Conservation (phyloP, 1,140 invertebrate genomes). For the Zaprionus camerounensis region DNA sequence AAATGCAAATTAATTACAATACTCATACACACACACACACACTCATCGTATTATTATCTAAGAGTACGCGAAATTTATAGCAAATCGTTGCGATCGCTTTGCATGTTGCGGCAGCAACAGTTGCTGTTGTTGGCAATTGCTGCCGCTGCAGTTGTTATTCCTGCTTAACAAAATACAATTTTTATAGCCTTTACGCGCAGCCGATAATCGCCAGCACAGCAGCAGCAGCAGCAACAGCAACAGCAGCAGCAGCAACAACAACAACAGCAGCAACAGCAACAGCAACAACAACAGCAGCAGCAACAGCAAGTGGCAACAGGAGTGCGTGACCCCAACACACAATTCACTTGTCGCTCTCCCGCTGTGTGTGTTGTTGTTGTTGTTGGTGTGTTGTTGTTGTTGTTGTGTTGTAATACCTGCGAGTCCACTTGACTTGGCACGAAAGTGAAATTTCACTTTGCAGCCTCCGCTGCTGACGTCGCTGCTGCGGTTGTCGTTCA, state of each 20-base stretch:
- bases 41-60: conserved; percentile 1
- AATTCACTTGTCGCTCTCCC: conserved; percentile 32
- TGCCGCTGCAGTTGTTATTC: conserved; percentile 38
- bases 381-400: conserved; percentile 14
- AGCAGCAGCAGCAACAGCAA: conserved; percentile 35
- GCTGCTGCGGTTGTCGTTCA: conserved; percentile 35
- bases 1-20: conserved; percentile 72
- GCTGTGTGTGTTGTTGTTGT: conserved; percentile 6
- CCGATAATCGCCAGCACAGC: conserved; percentile 49
- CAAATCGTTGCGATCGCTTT: conserved; percentile 21
- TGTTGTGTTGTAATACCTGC: conserved; percentile 36
- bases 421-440: conserved; percentile 62
- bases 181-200: conserved; percentile 66
- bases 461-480: conserved; percentile 34
- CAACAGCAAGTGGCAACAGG: conserved; percentile 44
- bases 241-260: conserved; percentile 37
- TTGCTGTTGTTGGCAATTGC: conserved; percentile 19
- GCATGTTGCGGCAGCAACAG: conserved; percentile 43
- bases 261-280: conserved; percentile 32
- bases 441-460: conserved; percentile 77
- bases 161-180: conserved; percentile 55
- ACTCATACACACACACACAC: conserved; percentile 16
- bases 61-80: conserved; percentile 6
- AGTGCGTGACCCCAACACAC: conserved; percentile 72
- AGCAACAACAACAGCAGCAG: conserved; percentile 14